Base-by-base conservation (phyloP, 2,888 invertebrate genomes). In the Chloroclystis v-ata region DNA sequence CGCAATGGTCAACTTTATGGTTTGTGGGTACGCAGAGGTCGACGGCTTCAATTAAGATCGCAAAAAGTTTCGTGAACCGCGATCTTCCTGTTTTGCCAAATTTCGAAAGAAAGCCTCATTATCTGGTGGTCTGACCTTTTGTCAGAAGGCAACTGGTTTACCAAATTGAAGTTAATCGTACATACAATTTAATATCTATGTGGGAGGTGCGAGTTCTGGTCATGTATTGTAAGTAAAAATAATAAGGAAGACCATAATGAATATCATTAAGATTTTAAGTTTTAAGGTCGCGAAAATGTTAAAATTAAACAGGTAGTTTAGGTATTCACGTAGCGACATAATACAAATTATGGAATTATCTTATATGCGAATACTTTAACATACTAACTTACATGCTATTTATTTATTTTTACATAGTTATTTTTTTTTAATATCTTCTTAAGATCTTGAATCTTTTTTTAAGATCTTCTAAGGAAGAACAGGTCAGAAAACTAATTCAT, bases 21-120 rank as follows among this genome's bases (percentile, higher is more conserved):
- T 40, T 28, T 30, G 41, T 26, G 37, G 37, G 7, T 12, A 16
- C 39, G 29, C 13, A 24, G 25, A 32, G 46, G 46, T 46, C 51
- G 39, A 44, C 47, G 47, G 41, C 51, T 41, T 12, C 41, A 42
- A 51, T 43, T 30, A 37, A 28, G 47, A 32, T 37, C 29, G 40
- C 44, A 47, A 51, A 49, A 43, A 33, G 40, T 37, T 28, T 24
- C 41, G 41, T 47, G 47, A 41, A 40, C 16, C 6, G 41, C 38
- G 5, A 37, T 13, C 47, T 51, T 51, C 51, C 47, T 47, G 50
- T 46, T 46, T 46, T 24, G 29, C 50, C 50, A 46, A 46, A 28
- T 42, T 46, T 26, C 14, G 29, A 29, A 32, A 28, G 37, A 49
- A 49, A 43, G 37, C 43, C 43, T 46, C 37, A 37, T 46, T 50